phyloP scores from a whole-genome alignment of 2,888 invertebrate species.

The Ganaspis brasiliensis region DNA sequence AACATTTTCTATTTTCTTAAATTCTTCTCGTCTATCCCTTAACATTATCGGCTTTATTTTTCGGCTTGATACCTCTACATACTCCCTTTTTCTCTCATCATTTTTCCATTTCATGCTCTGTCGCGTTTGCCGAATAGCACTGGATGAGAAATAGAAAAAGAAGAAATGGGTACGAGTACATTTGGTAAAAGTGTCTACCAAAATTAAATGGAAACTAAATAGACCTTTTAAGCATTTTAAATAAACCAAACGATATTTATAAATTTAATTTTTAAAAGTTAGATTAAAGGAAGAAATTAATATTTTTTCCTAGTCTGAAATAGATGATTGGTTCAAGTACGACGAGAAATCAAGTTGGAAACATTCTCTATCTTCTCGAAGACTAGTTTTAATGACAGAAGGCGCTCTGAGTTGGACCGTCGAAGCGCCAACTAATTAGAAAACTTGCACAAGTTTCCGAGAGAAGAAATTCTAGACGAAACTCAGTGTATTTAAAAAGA shows the following conservation, averaged over 20 bases:
- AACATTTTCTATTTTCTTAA: no score
- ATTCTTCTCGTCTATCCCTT: background rate
- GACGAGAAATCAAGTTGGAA: conserved; percentile 14
- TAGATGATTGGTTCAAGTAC: background rate
- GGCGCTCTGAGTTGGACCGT: background rate
- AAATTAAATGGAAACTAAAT: background rate
- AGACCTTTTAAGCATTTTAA: no score
- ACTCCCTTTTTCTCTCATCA: conserved; percentile 18
- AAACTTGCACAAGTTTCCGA: conserved; percentile 13
- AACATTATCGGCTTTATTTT: background rate
- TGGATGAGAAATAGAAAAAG: background rate
- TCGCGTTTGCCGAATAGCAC: conserved; percentile 28
- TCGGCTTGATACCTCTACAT: background rate
- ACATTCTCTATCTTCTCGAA: background rate
- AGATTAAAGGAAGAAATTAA: background rate
- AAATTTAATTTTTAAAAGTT: no score
- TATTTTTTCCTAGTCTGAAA: conserved; percentile 3
- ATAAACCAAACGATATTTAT: no score
- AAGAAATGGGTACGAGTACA: background rate
- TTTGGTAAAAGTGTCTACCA: background rate
- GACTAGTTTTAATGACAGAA: conserved; percentile 20
- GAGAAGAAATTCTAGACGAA: background rate
- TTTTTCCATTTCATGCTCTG: conserved; percentile 40
- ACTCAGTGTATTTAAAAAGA: background rate
- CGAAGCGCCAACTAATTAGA: conserved; percentile 30